These are phyloP conservation scores for Poeciliopsis paucimaculata DNA, from an alignment of 2,797 vertebrate species.

Conservation along the genomic window DNA sequence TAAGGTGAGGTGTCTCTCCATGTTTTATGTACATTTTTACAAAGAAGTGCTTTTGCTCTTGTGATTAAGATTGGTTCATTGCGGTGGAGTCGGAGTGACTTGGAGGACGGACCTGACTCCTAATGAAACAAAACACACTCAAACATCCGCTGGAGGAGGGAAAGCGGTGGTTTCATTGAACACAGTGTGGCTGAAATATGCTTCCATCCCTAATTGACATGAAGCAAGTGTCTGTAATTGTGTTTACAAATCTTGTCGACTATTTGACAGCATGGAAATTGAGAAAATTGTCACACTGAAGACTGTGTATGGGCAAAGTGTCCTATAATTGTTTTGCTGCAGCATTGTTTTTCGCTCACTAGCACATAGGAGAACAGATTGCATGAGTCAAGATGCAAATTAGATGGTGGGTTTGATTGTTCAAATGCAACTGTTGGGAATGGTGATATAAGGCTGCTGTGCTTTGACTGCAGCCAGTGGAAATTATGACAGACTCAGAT, in stretches of 20 bases:
- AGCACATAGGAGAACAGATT: constrained; percentile 21
- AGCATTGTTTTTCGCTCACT: constrained; percentile 29
- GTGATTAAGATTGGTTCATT: constrained; percentile 32
- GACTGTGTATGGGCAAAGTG: constrained; percentile 24
- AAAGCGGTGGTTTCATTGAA: constrained; percentile 29
- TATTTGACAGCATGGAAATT: constrained; percentile 17
- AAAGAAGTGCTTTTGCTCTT: constrained; percentile 32
- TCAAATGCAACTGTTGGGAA: constrained; percentile 18
- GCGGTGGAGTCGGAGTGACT: constrained; percentile 34
- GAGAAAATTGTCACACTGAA: constrained; percentile 22
- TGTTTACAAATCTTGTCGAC: constrained; percentile 19
- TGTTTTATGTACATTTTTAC: constrained; percentile 43
- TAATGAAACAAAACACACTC: constrained; percentile 44
- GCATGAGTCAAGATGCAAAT: constrained; percentile 50
- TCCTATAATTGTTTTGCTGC: constrained; percentile 24
- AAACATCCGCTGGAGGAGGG: constrained; percentile 8
- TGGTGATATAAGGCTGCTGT: constrained; percentile 15
- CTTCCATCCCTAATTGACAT: constrained; percentile 8
- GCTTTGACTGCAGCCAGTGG: constrained; percentile 34
- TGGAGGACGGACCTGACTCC: constrained; percentile 44
- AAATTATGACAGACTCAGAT: constrained; percentile 26
- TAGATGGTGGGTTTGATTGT: constrained; percentile 37
- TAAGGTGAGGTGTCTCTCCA: constrained; percentile 45
- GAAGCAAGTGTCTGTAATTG: constrained; percentile 15
- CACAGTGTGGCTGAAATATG: constrained; percentile 14